phyloP scores from a whole-genome alignment of 2,888 invertebrate genomes.

The Neria commutata region DNA sequence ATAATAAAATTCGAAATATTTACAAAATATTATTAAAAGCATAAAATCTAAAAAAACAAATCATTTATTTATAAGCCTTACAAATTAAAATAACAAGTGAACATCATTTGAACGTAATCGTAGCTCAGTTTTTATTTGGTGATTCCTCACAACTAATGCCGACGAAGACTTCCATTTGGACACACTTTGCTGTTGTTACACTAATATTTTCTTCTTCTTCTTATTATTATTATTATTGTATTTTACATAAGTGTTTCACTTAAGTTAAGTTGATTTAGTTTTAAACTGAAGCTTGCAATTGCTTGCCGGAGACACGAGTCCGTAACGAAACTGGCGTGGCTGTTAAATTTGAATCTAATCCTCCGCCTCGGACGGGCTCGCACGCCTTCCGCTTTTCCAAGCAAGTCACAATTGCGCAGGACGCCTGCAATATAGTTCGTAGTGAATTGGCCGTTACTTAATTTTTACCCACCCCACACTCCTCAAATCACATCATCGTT shows the following conservation, averaged over 20 bases:
- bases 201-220: not conserved
- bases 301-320: too few species aligned
- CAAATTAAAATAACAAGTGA: too few species aligned
- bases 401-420: not conserved
- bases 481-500: too few species aligned
- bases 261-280: too few species aligned
- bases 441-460: slow-evolving; percentile 49
- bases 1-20: slow-evolving; percentile 28
- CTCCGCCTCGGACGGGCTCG: too few species aligned
- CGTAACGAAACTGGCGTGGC: too few species aligned
- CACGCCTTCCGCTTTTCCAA: too few species aligned
- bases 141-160: slow-evolving; percentile 48
- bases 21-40: slow-evolving; percentile 19
- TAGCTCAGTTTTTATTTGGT: slow-evolving; percentile 19
- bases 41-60: slow-evolving; percentile 14
- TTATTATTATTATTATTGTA: too few species aligned
- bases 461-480: slow-evolving; percentile 16
- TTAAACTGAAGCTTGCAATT: too few species aligned
- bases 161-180: slow-evolving; percentile 45
- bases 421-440: slow-evolving; percentile 14
- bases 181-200: not conserved
- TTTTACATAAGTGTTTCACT: too few species aligned
- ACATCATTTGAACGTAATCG: slow-evolving; percentile 13
- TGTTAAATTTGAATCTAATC: too few species aligned
- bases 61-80: slow-evolving; percentile 26